phyloP scores from a whole-genome alignment of 2,888 invertebrate species.

The Aleiodes alternator region DNA sequence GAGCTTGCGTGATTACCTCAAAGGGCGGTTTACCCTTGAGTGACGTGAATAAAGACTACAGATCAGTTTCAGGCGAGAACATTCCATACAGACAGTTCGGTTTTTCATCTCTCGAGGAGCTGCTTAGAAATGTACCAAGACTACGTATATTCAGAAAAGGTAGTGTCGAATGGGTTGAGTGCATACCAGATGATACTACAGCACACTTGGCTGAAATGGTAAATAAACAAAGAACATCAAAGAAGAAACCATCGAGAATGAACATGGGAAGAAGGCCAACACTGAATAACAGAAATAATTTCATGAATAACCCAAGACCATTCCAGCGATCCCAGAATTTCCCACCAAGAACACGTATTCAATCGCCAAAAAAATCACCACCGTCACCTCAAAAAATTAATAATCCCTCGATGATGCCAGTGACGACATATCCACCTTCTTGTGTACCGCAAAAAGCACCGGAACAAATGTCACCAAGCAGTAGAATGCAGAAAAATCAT shows the following conservation, averaged over 20 bases:
- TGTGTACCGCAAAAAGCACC: too few species aligned
- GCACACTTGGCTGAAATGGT: constrained; percentile 78
- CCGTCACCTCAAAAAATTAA: not conserved
- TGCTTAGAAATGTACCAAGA: constrained; percentile 79
- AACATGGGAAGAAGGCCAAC: constrained; percentile 1
- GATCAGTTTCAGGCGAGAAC: constrained; percentile 79
- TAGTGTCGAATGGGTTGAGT: constrained; percentile 79
- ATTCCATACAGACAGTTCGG: constrained; percentile 82
- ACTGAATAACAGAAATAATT: not conserved
- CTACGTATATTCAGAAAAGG: constrained; percentile 77
- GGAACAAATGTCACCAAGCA: too few species aligned
- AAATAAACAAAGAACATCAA: constrained; percentile 66
- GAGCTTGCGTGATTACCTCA: constrained; percentile 77
- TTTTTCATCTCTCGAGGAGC: constrained; percentile 78
- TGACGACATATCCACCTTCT: too few species aligned
- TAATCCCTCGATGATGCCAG: not conserved
- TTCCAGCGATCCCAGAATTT: not conserved
- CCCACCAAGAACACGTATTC: not conserved
- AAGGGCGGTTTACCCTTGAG: constrained; percentile 77
- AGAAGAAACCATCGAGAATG: constrained; percentile 7
- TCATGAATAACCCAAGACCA: not conserved
- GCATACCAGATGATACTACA: constrained; percentile 78
- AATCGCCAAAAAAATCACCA: not conserved
- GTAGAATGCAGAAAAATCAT: too few species aligned
- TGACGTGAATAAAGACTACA: constrained; percentile 80